These are phyloP conservation scores for Poeciliopsis retropinna DNA, from an alignment of 2,113 vertebrate genomes.

Conservation along the genomic window DNA sequence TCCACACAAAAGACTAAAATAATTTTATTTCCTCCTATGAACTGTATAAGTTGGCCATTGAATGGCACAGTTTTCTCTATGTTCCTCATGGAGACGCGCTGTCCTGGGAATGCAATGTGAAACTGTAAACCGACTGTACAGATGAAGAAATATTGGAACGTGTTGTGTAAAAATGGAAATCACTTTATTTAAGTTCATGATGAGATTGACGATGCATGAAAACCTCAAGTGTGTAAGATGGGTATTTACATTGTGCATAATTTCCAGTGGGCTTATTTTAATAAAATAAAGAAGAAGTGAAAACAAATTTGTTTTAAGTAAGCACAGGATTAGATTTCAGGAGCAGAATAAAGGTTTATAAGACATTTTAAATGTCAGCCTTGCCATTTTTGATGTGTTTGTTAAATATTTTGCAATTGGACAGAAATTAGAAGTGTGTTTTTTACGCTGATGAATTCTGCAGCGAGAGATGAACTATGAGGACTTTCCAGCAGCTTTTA, in stretches of 20 bases:
- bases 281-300: too few species aligned
- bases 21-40: conserved; percentile 18
- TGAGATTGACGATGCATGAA: neutral
- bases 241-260: neutral
- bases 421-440: too few species aligned
- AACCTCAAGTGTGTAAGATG: neutral
- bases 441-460: too few species aligned
- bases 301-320: too few species aligned
- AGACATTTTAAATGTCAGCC: too few species aligned
- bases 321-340: too few species aligned
- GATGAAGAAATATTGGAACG: conserved; percentile 17
- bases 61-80: conserved; percentile 17
- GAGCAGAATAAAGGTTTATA: too few species aligned
- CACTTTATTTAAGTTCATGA: conserved; percentile 8
- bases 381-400: too few species aligned
- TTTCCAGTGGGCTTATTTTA: too few species aligned
- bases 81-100: conserved; percentile 26
- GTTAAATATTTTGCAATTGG: too few species aligned
- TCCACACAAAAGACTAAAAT: conserved; percentile 37
- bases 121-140: conserved; percentile 34
- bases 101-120: conserved; percentile 50
- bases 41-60: neutral
- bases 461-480: too few species aligned
- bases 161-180: neutral
- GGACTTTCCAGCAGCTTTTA: too few species aligned